phyloP scores from a whole-genome alignment of 2,113 vertebrate genomes.

The Lipophrys pholis region DNA sequence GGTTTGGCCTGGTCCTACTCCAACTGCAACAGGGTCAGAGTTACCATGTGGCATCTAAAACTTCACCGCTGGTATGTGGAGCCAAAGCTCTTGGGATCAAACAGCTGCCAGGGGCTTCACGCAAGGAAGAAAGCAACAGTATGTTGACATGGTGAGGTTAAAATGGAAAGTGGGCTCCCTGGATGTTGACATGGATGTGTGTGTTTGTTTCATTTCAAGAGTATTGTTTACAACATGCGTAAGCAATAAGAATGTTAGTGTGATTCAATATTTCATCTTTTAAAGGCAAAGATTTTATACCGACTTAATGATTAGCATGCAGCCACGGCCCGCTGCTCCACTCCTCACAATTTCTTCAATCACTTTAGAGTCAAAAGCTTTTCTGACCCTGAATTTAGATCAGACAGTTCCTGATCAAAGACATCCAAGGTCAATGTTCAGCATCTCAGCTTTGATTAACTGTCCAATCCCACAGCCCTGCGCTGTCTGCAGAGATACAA shows the following conservation, averaged over 20 bases:
- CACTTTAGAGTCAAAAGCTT: constrained; percentile 51
- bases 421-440: constrained; percentile 63
- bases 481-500: constrained; percentile 8
- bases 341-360: constrained; percentile 52
- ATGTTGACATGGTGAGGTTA: constrained; percentile 60
- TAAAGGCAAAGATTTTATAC: constrained; percentile 30
- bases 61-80: constrained; percentile 51
- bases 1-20: constrained; percentile 46
- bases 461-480: constrained; percentile 26
- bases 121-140: constrained; percentile 49
- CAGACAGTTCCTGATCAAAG: constrained; percentile 31
- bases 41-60: constrained; percentile 58
- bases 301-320: constrained; percentile 37
- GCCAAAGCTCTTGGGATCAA: constrained; percentile 55
- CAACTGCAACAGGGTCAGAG: constrained; percentile 62
- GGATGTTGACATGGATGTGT: constrained; percentile 20
- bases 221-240: constrained; percentile 5
- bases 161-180: constrained; percentile 64
- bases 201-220: constrained; percentile 15
- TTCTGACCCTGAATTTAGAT: constrained; percentile 55
- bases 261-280: constrained; percentile 35
- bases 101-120: constrained; percentile 72
- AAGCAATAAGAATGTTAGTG: constrained; percentile 39
- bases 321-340: constrained; percentile 10
- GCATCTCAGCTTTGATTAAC: constrained; percentile 51